Evolutionary conservation across 1,140 invertebrate genomes (phyloP).

Genomic region (Chelonus insularis): DNA sequence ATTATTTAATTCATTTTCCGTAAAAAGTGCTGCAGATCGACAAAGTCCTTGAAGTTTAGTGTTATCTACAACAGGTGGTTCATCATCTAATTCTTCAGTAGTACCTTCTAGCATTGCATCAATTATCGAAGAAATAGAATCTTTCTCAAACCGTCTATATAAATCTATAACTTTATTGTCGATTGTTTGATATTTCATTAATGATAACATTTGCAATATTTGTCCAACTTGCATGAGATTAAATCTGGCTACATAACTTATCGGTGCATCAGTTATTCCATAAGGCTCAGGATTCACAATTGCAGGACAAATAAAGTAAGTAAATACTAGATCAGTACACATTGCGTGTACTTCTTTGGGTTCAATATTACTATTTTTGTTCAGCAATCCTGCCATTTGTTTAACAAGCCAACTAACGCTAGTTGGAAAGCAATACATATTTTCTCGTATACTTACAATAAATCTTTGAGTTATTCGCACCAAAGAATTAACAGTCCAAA

Average conservation of each 20-base stretch:
- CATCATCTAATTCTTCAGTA: constrained; percentile 62
- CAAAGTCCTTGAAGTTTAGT: constrained; percentile 66
- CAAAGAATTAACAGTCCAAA: constrained; percentile 79
- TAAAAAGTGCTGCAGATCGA: constrained; percentile 69
- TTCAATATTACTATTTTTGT: constrained; percentile 66
- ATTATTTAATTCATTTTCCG: constrained; percentile 67
- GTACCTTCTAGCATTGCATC: constrained; percentile 70
- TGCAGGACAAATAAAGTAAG: constrained; percentile 93
- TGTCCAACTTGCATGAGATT: constrained; percentile 92
- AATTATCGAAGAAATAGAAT: constrained; percentile 73
- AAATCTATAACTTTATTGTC: constrained; percentile 74
- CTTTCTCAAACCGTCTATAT: constrained; percentile 77
- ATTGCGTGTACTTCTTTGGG: constrained; percentile 75
- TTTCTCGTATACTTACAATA: constrained; percentile 80
- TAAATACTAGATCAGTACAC: constrained; percentile 91
- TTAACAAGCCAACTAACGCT: constrained; percentile 77
- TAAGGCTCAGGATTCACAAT: constrained; percentile 95
- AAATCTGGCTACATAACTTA: constrained; percentile 86
- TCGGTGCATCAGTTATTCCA: constrained; percentile 93
- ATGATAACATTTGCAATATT: constrained; percentile 87
- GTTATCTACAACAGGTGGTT: constrained; percentile 61
- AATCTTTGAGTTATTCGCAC: constrained; percentile 81
- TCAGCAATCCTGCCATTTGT: constrained; percentile 73
- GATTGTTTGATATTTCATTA: constrained; percentile 80
- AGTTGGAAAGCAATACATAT: constrained; percentile 90